Base-by-base conservation (phyloP, 2,888 invertebrate genomes). In the Hofmannophila pseudospretella region DNA sequence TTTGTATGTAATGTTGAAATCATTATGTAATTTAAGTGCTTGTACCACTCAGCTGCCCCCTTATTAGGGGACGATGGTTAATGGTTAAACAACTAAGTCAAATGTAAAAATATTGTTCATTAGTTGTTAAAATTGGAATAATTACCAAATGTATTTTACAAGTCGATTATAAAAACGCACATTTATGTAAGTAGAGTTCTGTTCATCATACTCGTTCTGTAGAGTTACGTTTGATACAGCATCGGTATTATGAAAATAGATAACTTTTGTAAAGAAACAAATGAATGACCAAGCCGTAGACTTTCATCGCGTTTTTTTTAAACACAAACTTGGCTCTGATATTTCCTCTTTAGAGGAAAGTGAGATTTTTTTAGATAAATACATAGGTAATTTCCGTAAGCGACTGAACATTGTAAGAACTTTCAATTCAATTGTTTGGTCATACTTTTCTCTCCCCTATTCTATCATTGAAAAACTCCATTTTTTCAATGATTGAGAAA, bases 81-180 rank as follows among this genome's bases (percentile, higher is more conserved):
- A 44, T 20, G 5, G 23, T 23, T 51, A 40, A 50, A 42, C 40
- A 43, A 46, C 57, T 51, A 51, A 60, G 49, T 56, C 39, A 43
- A 42, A 33, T 26, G 26, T 22, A 14, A 10, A 27, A 32, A 29
- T 5, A 28, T 55, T 58, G 67, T 65, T 69, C 49, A 65, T 59
- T 69, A 70, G 69, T 62, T 65, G 58, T 66, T 66, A 54, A 61
- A 63, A 60, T 60, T 61, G 56, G 57, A 63, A 57, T 23, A 32
- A 39, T 47, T 51, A 58, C 68, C 67, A 71, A 70, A 71, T 72
- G 71, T 77, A 76, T 68, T 4, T 70, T 72, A 64, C 68, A 67
- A 72, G 67, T 58, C 52, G 50, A 58, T 62, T 54, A 58, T 55
- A 66, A 63, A 69, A 71, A 76, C 81, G 84, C 84, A 82, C 81